These are phyloP conservation scores for Caenorhabditis auriculariae DNA, from an alignment of 2,888 invertebrate genomes.

Conservation along the genomic window DNA sequence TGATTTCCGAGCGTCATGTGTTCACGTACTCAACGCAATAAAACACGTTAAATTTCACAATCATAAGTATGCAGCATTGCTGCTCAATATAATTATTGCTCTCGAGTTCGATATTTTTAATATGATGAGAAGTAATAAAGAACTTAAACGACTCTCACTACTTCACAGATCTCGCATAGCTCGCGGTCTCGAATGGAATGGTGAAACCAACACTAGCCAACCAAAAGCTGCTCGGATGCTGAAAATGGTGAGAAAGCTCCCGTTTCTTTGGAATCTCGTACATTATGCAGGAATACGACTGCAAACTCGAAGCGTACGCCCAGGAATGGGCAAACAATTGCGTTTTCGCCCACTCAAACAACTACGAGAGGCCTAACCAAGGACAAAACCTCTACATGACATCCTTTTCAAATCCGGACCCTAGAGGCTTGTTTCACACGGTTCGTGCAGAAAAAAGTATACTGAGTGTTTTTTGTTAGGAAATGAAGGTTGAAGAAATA, in stretches of 20 bases:
- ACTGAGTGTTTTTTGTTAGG: slow-evolving; percentile 6
- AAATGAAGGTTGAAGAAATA: slow-evolving; percentile 6
- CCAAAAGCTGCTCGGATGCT: slow-evolving; percentile 33
- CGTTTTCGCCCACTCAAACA: slow-evolving; percentile 35
- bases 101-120: not conserved
- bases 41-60: too few species aligned
- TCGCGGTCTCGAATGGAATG: slow-evolving; percentile 35
- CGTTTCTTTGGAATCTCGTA: not conserved
- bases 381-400: slow-evolving; percentile 44
- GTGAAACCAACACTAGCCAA: slow-evolving; percentile 34
- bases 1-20: too few species aligned
- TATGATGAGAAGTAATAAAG: not conserved
- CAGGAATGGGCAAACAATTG: slow-evolving; percentile 42
- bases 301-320: slow-evolving; percentile 31
- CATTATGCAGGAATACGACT: slow-evolving; percentile 31
- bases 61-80: too few species aligned
- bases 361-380: slow-evolving; percentile 35
- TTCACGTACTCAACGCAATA: too few species aligned
- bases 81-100: too few species aligned
- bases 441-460: slow-evolving; percentile 6
- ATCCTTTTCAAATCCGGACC: slow-evolving; percentile 26
- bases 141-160: not conserved
- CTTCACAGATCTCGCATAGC: slow-evolving; percentile 27
- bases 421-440: slow-evolving; percentile 29
- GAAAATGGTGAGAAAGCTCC: slow-evolving; percentile 33